Evolutionary conservation across 2,797 vertebrate genomes (phyloP), one percentile per base, ranked within the genome.

Genomic region (Crypturellus tataupa): DNA sequence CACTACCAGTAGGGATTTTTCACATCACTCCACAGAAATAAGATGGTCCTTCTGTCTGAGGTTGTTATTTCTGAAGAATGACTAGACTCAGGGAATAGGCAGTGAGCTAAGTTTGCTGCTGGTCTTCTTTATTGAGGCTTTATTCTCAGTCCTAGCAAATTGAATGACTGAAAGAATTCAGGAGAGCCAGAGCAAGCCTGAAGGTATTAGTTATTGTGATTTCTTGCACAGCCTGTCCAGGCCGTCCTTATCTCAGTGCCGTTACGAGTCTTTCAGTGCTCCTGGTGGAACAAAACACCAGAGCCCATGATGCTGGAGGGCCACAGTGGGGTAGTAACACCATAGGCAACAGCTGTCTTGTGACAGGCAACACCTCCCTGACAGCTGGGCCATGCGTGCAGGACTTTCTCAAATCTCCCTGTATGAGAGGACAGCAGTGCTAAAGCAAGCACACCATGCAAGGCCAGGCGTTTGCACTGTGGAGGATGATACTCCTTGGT

Each of bases 401-500:
- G 55, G n/a, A 71, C 25, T 25, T 37, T 62, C 42, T 25, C 51
- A 65, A 76, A 21, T 3, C 0, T 53, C 0, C 14, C 8, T 3
- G 2, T 2, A 4, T 49, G 31, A 72, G 40, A 75, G 7, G n/a
- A 12, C 20, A 81, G 49, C 2, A 1, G 19, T 33, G 15, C 9
- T 59, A 33, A 46, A 86, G 75, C 29, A 9, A 91, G 8, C 19
- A 59, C 15, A 10, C 5, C 63, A 59, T 24, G 77, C 18, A 56
- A 12, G 8, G 5, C 6, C 7, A 44, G 17, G 20, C 25, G 46
- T 33, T 23, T 1, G 8, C 4, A 3, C 3, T 1, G 6, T 53
- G 37, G 6, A 76, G 10, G 21, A 3, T 0, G 0, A 27, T 47
- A 24, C 7, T 9, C 67, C 21, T 29, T 60, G 35, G 15, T 71